Evolutionary conservation across 2,797 vertebrate genomes (phyloP), one percentile per base, ranked within the genome.

Genomic region (Gymnopithys bicolor): DNA sequence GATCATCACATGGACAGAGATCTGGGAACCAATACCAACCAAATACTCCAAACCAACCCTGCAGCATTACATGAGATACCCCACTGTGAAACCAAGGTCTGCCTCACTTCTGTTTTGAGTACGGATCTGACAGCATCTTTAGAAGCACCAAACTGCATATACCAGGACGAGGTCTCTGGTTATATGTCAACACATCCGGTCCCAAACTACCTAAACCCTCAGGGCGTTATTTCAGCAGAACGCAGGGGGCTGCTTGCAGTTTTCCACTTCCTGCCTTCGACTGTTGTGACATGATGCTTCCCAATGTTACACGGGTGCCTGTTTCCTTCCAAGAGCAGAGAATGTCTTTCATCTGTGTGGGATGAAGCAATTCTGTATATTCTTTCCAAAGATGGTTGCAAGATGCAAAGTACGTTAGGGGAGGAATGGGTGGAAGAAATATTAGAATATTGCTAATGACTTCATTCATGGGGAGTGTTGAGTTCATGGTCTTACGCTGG

Each of bases 211-310:
- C 49, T 62, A 75, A 69, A 37, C 4, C 16, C 41, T 66, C 77
- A 63, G 17, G 62, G 28, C 1, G 0, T 41, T 77, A n/a, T 78
- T 93, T 84, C 69, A 79, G 53, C 45, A 89, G 63, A 79, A 79
- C 0, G 3, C 25, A 75, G 23, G 8, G 27, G 15, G 19, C 30
- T 90, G 79, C 48, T 66, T 76, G 19, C 1, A 1, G 53, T 80
- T 91, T 86, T 73, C 67, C 76, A 9, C 59, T 88, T 95, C 82
- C 85, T 86, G 69, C 85, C 70, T 88, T 94, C 66, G 76, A 6
- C 52, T 11, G 3, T n/a, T 79, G 55, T 82, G 83, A 91, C 76
- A 67, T 2, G 52, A 90, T 56, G 76, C 70, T 59, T 91, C 74
- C 49, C 73, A 91, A 22, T 0, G 1, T 84, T 74, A 55, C 78